Conservation (phyloP, 2,888 invertebrate species). For the Tromatobia lineatoria region DNA sequence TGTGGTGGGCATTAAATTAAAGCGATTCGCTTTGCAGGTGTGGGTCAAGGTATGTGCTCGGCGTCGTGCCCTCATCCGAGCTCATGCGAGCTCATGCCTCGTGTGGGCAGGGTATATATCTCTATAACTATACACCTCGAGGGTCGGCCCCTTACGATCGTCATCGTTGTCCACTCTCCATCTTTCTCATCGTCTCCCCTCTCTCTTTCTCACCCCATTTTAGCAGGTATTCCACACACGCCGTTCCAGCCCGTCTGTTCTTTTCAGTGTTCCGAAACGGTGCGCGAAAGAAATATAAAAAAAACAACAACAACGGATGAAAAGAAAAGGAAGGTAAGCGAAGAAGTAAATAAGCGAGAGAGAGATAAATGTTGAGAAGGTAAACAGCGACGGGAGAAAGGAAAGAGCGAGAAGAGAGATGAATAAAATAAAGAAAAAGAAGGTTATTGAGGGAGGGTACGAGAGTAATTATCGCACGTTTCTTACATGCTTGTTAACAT, state of each 20-base stretch:
- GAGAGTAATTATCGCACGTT: constrained; percentile 78
- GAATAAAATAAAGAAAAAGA: constrained; percentile 18
- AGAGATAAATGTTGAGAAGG: constrained; percentile 27
- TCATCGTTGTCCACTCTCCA: constrained; percentile 26
- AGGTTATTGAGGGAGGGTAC: constrained; percentile 40
- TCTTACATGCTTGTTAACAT: constrained; percentile 77
- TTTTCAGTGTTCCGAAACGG: constrained; percentile 29
- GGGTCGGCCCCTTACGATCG: constrained; percentile 14
- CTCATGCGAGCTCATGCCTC: not conserved
- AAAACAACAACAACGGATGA: not conserved
- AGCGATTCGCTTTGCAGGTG: constrained; percentile 54
- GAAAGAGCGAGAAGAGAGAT: constrained; percentile 28
- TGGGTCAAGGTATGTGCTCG: constrained; percentile 23
- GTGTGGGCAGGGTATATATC: constrained; percentile 3
- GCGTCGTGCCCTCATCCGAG: constrained; percentile 5
- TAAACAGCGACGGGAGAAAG: not conserved
- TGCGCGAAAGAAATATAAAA: not conserved
- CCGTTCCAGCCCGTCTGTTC: constrained; percentile 29
- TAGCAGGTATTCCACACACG: constrained; percentile 22
- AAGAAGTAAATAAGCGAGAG: constrained; percentile 43
- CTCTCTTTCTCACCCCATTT: constrained; percentile 18
- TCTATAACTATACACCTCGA: constrained; percentile 13
- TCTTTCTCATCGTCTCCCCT: not conserved
- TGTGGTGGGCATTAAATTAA: constrained; percentile 43
- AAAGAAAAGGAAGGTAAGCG: constrained; percentile 23